Evolutionary conservation across 2,888 invertebrate genomes (phyloP).

Genomic region (Polydrusus cervinus): DNA sequence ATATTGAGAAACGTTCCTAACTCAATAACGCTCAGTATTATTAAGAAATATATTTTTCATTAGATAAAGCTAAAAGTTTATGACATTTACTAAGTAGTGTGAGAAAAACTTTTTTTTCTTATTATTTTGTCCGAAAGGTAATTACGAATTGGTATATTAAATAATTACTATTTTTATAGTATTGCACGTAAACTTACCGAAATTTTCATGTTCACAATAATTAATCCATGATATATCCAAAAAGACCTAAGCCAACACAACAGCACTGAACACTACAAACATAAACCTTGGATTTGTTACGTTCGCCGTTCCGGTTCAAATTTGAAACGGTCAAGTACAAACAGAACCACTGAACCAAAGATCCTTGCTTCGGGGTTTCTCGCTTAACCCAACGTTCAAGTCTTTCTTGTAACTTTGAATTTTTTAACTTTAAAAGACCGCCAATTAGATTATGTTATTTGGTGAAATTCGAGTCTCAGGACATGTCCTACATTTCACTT

Average conservation of each 20-base stretch:
- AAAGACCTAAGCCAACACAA: conserved; percentile 6
- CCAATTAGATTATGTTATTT: neutral
- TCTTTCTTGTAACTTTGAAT: neutral
- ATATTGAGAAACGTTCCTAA: too few species aligned
- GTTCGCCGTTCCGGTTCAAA: conserved; percentile 43
- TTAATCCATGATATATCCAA: neutral
- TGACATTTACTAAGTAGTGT: too few species aligned
- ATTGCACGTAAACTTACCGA: neutral
- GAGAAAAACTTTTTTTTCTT: too few species aligned
- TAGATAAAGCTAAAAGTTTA: too few species aligned
- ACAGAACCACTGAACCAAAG: conserved; percentile 52
- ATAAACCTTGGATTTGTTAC: conserved; percentile 48
- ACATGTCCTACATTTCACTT: conserved; percentile 24
- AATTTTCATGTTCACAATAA: neutral
- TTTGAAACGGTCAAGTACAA: conserved; percentile 53
- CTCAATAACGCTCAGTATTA: too few species aligned
- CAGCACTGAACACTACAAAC: conserved; percentile 38
- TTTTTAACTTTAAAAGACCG: conserved; percentile 1
- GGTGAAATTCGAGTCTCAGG: neutral
- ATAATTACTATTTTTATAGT: too few species aligned
- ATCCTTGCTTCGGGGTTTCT: conserved; percentile 42
- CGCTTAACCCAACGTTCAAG: neutral
- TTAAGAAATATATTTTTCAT: too few species aligned
- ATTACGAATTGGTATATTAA: too few species aligned
- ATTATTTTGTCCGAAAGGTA: too few species aligned